Evolutionary conservation across 2,113 vertebrate species (phyloP).

Genomic region (Ancistrus triradiatus): DNA sequence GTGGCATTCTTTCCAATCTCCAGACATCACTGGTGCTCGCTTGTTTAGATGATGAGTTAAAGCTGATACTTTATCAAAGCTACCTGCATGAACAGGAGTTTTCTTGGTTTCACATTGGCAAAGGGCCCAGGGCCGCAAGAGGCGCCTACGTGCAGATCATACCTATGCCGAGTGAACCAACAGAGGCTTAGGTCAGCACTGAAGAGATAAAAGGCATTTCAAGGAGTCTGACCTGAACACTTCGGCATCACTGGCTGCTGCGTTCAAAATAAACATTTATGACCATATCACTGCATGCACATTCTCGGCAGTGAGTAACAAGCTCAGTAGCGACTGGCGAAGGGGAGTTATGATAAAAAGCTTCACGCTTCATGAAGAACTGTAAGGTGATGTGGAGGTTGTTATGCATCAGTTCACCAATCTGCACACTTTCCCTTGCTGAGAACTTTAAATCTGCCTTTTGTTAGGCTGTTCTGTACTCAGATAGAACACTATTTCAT

Average conservation of each 20-base stretch:
- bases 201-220: constrained; percentile 53
- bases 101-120: constrained; percentile 47
- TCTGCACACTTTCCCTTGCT: constrained; percentile 3
- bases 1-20: constrained; percentile 57
- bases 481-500: not conserved
- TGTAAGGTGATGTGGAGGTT: constrained; percentile 23
- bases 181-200: constrained; percentile 30
- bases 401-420: constrained; percentile 4
- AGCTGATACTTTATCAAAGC: constrained; percentile 59
- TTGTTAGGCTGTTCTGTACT: not conserved
- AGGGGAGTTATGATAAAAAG: constrained; percentile 25
- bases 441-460: not conserved
- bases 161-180: constrained; percentile 43
- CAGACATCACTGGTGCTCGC: constrained; percentile 51
- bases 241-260: constrained; percentile 51
- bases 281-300: constrained; percentile 37
- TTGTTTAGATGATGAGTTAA: constrained; percentile 56
- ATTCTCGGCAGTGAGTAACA: constrained; percentile 38
- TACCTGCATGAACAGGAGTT: constrained; percentile 55
- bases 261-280: constrained; percentile 52
- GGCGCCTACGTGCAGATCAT: constrained; percentile 56
- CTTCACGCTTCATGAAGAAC: constrained; percentile 10
- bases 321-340: constrained; percentile 22
- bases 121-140: constrained; percentile 35
- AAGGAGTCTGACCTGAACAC: constrained; percentile 54